phyloP scores from a whole-genome alignment of 2,888 invertebrate species.

The Galerucella calmariensis region DNA sequence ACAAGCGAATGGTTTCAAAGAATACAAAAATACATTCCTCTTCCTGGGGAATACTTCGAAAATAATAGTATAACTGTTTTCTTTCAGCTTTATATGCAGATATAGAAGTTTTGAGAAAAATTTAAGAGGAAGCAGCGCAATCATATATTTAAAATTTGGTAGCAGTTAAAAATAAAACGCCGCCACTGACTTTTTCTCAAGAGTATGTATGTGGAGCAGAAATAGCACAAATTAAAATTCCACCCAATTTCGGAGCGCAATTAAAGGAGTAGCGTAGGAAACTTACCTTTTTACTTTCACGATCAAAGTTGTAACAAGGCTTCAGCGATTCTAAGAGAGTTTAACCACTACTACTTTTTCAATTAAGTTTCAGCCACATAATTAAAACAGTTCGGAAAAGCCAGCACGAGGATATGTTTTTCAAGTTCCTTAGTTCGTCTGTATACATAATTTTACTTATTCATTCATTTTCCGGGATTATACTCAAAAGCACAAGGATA shows the following conservation, averaged over 20 bases:
- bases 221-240: slow-evolving; percentile 32
- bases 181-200: neutral
- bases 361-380: slow-evolving; percentile 49
- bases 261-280: slow-evolving; percentile 25
- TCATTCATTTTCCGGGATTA: neutral
- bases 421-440: slow-evolving; percentile 1
- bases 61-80: too few species aligned
- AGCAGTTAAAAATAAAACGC: neutral
- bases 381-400: slow-evolving; percentile 32
- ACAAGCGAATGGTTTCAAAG: too few species aligned
- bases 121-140: too few species aligned
- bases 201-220: slow-evolving; percentile 9
- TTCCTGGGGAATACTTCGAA: too few species aligned
- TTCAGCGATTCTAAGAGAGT: slow-evolving; percentile 18
- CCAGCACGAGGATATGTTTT: slow-evolving; percentile 20
- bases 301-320: slow-evolving; percentile 35
- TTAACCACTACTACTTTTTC: slow-evolving; percentile 45
- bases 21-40: too few species aligned
- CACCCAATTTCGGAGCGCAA: slow-evolving; percentile 23
- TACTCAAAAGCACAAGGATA: neutral
- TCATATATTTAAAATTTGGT: neutral
- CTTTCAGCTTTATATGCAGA: too few species aligned
- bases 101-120: too few species aligned
- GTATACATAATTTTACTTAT: neutral
- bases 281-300: slow-evolving; percentile 32